A percentile compares a stretch with the other conserved stretches of the same genome.
These are phyloP conservation scores for Catagonus wagneri DNA, from an alignment of 2,113 vertebrate species.

Conservation along the genomic window DNA sequence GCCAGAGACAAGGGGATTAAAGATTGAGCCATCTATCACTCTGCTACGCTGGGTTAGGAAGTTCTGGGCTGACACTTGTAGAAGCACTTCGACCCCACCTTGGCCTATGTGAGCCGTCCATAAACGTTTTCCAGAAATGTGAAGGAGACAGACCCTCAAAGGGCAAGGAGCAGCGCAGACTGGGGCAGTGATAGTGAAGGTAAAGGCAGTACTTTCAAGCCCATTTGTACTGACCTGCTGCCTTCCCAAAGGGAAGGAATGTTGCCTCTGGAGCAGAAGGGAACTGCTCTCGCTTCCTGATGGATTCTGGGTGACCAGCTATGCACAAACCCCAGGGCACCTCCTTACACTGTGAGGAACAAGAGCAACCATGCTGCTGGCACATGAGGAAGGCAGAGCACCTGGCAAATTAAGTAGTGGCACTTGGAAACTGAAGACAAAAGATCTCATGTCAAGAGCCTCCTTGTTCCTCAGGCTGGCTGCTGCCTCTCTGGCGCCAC, in stretches of 20 bases:
- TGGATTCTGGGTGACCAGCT: neutral
- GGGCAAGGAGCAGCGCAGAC: neutral
- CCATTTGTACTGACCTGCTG: fast-evolving
- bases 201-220: neutral
- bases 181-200: neutral
- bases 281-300: neutral
- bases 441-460: neutral
- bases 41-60: neutral
- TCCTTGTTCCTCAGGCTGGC: fast-evolving
- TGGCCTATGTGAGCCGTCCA: neutral
- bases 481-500: slow-evolving; percentile 68
- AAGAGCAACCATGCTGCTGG: neutral
- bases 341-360: neutral
- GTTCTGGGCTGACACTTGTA: neutral
- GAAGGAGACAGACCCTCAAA: neutral
- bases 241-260: neutral
- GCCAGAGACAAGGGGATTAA: neutral
- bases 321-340: neutral
- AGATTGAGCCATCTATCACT: neutral
- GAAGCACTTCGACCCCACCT: neutral
- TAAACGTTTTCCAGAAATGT: neutral
- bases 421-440: neutral
- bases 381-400: neutral
- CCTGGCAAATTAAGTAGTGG: neutral
- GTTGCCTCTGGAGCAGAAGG: neutral